These are phyloP conservation scores for Phrynocephalus versicolor DNA, from an alignment of 2,113 vertebrate species.

Conservation along the genomic window DNA sequence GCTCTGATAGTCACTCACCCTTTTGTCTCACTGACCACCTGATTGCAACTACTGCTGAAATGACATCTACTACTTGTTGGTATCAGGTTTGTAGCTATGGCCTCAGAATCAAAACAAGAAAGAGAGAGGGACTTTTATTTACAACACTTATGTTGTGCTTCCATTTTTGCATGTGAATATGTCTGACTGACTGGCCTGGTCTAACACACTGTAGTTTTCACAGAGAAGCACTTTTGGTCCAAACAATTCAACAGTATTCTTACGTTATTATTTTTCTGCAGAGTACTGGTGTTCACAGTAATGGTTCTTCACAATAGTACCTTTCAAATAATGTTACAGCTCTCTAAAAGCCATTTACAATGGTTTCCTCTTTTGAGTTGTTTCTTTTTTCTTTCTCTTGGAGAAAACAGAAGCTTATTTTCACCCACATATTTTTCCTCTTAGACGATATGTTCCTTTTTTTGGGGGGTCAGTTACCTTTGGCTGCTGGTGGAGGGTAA, in stretches of 20 bases:
- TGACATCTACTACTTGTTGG: not conserved
- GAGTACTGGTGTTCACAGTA: not conserved
- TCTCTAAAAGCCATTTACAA: slow-evolving; percentile 61
- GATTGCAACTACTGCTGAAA: no score
- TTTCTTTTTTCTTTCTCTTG: not conserved
- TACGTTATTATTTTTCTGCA: not conserved
- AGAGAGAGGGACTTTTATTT: not conserved
- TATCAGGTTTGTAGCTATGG: not conserved
- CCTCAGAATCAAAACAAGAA: not conserved
- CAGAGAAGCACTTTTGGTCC: not conserved
- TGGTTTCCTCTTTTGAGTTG: slow-evolving; percentile 41
- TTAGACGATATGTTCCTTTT: slow-evolving; percentile 62
- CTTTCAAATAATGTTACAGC: slow-evolving; percentile 53
- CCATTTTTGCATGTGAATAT: not conserved
- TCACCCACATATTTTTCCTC: slow-evolving; percentile 61
- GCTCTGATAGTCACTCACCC: no score
- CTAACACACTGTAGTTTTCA: not conserved
- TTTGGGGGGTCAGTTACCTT: slow-evolving; percentile 67
- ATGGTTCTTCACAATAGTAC: slow-evolving; percentile 35
- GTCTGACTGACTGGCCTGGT: no score
- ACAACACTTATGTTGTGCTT: not conserved
- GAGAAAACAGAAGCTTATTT: slow-evolving; percentile 71
- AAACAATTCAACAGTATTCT: not conserved
- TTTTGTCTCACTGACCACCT: no score
- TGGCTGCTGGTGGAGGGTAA: slow-evolving; percentile 49